Conservation (phyloP, 2,888 invertebrate genomes). For the Tetragonula carbonaria region DNA sequence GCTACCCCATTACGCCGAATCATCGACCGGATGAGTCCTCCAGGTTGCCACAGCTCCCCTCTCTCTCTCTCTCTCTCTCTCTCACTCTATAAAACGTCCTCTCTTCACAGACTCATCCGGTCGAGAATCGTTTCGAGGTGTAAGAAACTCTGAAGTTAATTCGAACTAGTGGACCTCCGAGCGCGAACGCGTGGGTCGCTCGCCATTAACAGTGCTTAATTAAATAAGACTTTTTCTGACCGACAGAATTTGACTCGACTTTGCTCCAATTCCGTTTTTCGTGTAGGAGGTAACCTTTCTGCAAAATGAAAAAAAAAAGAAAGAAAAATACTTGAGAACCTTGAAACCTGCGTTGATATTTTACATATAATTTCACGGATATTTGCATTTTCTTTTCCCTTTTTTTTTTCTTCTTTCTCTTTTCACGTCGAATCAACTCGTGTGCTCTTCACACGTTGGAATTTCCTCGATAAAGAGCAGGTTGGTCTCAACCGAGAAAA, state of each 20-base stretch:
- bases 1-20: slow-evolving; percentile 82
- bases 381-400: neutral
- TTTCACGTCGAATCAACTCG: too few relatives aligned
- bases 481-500: neutral
- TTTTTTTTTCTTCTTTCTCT: too few relatives aligned
- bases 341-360: neutral
- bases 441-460: neutral
- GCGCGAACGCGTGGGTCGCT: slow-evolving; percentile 53
- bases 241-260: slow-evolving; percentile 29
- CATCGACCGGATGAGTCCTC: slow-evolving; percentile 74
- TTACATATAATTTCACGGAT: neutral
- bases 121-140: slow-evolving; percentile 42
- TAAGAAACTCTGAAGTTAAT: slow-evolving; percentile 65
- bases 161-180: slow-evolving; percentile 60
- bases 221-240: slow-evolving; percentile 65
- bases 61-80: neutral
- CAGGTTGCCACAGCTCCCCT: slow-evolving; percentile 2
- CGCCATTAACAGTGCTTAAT: slow-evolving; percentile 63
- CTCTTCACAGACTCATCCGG: slow-evolving; percentile 20
- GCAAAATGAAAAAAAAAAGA: too few relatives aligned
- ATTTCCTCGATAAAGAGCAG: neutral
- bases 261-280: slow-evolving; percentile 6
- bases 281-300: too few relatives aligned
- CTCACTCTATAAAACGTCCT: neutral
- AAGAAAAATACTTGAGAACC: neutral